Evolutionary conservation across 1,140 invertebrate species (phyloP), one percentile per base, ranked within the genome.

Genomic region (Liolophura sinensis): DNA sequence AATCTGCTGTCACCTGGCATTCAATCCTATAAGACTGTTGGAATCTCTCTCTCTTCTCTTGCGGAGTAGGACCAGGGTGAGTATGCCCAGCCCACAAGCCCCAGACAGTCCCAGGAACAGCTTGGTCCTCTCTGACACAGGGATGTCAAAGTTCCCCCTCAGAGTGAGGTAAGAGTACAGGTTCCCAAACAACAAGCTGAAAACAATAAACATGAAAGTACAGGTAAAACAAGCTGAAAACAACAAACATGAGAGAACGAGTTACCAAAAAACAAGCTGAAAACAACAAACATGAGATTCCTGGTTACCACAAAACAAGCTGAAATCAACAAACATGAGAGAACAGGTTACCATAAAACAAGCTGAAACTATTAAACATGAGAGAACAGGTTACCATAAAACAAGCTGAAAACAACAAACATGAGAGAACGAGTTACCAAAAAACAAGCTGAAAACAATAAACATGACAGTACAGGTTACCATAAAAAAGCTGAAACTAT

Each of bases 111-210:
- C 80, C 57, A 71, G 68, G 64, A 76, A 82, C 16, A 82, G 61
- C 47, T 75, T 69, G 12, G 69, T 75, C 65, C 80, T 71, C 49
- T 75, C 70, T 18, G 25, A 27, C 87, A 24, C 93, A 61, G 92
- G 90, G 55, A 89, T 89, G 18, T 87, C 85, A 0, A 87, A 81
- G 82, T 90, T 87, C 58, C 91, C 92, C 87, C 91, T 89, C 82
- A 98, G 96, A 80, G 91, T 89, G 78, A 94, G 93, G 83, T 90
- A 97, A 14, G 97, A 94, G 84, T 97, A 97, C 12, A 95, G 85
- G 79, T 98, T 98, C 57, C 96, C 96, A 74, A 94, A 89, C 78
- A 98, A 92, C 84, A 96, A 89, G 77, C 95, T 93, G 88, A 71
- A 91, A 89, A 64, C 74, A 69, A 76, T 57, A 60, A 71, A 52